These are phyloP conservation scores for Meriones psammophilus DNA, from an alignment of 2,797 vertebrate species.

Conservation along the genomic window DNA sequence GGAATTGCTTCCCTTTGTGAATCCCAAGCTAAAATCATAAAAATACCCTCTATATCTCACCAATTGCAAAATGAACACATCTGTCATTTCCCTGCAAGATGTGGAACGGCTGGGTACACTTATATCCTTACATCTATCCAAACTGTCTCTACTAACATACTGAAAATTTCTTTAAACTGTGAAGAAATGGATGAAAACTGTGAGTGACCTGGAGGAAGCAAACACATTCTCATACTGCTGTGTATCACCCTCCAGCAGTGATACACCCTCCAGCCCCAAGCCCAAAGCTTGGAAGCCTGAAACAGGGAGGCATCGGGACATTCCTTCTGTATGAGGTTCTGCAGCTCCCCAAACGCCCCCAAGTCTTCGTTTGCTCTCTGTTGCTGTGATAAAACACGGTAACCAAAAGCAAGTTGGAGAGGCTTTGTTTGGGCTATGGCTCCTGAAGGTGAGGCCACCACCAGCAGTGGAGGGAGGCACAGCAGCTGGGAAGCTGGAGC, in stretches of 20 bases:
- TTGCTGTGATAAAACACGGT: background rate
- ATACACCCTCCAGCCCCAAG: background rate
- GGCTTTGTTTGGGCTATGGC: background rate
- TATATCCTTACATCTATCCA: background rate
- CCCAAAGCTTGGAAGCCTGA: background rate
- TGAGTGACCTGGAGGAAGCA: background rate
- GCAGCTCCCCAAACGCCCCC: background rate
- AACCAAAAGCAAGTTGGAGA: background rate
- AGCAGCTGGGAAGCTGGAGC: background rate
- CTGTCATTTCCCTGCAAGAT: background rate
- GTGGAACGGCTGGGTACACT: background rate
- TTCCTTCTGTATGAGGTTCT: background rate
- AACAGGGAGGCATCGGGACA: background rate
- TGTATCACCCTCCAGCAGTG: no score
- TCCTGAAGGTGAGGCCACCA: no score
- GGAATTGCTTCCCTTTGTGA: background rate
- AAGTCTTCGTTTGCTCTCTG: background rate
- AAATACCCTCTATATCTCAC: background rate
- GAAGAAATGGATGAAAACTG: background rate
- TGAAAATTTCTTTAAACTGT: background rate
- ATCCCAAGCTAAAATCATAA: background rate
- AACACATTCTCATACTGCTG: background rate
- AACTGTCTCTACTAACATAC: conserved; percentile 10
- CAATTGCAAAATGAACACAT: background rate
- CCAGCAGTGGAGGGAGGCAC: background rate